Percentiles rank a stretch among this genome's conserved stretches.
These are phyloP conservation scores for Gavialis gangeticus DNA, from an alignment of 2,113 vertebrate species.

Conservation along the genomic window DNA sequence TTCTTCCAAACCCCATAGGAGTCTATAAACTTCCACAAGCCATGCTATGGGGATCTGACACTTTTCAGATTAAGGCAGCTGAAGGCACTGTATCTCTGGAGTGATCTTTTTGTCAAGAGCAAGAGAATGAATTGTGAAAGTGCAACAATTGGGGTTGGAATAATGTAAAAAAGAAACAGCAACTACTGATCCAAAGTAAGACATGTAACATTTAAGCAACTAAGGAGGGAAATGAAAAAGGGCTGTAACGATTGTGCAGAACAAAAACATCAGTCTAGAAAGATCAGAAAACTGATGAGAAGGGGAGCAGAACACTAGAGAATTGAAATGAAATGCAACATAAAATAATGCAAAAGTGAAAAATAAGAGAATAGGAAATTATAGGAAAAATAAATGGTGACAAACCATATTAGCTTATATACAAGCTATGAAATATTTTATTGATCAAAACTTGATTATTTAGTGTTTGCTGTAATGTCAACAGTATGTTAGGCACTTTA, in stretches of 20 bases:
- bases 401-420: not conserved
- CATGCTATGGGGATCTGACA: constrained; percentile 66
- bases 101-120: constrained; percentile 81
- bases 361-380: constrained; percentile 28
- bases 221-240: constrained; percentile 66
- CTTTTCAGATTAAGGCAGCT: constrained; percentile 73
- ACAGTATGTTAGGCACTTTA: not conserved
- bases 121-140: constrained; percentile 72
- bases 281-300: constrained; percentile 69
- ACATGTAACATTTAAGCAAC: constrained; percentile 62
- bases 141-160: constrained; percentile 74
- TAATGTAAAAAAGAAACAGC: constrained; percentile 75
- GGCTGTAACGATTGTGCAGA: constrained; percentile 48
- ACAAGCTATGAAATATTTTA: not conserved
- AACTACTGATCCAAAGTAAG: constrained; percentile 68
- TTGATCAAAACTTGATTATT: constrained; percentile 30
- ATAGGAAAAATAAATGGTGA: constrained; percentile 22
- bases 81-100: constrained; percentile 73
- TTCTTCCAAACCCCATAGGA: constrained; percentile 70
- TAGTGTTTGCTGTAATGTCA: not conserved
- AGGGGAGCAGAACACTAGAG: constrained; percentile 30
- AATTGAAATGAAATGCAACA: constrained; percentile 28
- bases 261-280: constrained; percentile 44
- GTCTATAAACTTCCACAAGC: constrained; percentile 64
- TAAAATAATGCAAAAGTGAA: constrained; percentile 35